phyloP scores from a whole-genome alignment of 1,140 invertebrate species.

The Potamilus streckersoni region DNA sequence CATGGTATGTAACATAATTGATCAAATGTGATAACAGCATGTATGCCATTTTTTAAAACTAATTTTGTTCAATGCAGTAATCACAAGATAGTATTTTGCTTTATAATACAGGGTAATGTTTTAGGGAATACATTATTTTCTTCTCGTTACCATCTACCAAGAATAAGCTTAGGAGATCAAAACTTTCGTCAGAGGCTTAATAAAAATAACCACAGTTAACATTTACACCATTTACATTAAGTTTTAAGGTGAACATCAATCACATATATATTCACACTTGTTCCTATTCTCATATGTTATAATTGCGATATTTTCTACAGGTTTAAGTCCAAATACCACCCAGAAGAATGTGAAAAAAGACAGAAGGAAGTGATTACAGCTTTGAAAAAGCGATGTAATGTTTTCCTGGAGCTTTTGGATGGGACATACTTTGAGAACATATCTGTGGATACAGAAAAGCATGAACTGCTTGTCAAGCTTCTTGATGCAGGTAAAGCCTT shows the following conservation, averaged over 20 bases:
- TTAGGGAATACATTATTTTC: background rate
- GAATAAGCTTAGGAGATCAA: background rate
- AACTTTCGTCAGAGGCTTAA: background rate
- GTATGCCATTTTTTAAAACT: too few relatives aligned
- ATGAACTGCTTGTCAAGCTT: constrained; percentile 86
- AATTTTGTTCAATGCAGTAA: too few relatives aligned
- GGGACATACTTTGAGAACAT: constrained; percentile 81
- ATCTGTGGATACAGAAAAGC: constrained; percentile 87
- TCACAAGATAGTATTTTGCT: too few relatives aligned
- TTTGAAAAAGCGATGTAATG: constrained; percentile 88
- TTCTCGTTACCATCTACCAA: background rate
- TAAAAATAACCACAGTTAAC: background rate
- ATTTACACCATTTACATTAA: background rate
- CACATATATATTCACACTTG: background rate
- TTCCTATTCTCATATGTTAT: background rate
- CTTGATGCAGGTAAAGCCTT: constrained; percentile 81
- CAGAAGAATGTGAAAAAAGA: constrained; percentile 91
- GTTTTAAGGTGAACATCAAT: background rate
- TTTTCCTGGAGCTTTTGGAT: constrained; percentile 89
- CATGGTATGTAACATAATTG: too few relatives aligned
- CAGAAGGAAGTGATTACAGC: constrained; percentile 88
- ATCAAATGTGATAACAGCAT: too few relatives aligned
- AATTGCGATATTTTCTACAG: constrained; percentile 70
- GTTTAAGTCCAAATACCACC: constrained; percentile 99
- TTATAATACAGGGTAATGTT: too few relatives aligned